A percentile compares a stretch with the other conserved stretches of the same genome.
Evolutionary conservation across 2,888 invertebrate species (phyloP).

Genomic region (Drosophila eohydei): DNA sequence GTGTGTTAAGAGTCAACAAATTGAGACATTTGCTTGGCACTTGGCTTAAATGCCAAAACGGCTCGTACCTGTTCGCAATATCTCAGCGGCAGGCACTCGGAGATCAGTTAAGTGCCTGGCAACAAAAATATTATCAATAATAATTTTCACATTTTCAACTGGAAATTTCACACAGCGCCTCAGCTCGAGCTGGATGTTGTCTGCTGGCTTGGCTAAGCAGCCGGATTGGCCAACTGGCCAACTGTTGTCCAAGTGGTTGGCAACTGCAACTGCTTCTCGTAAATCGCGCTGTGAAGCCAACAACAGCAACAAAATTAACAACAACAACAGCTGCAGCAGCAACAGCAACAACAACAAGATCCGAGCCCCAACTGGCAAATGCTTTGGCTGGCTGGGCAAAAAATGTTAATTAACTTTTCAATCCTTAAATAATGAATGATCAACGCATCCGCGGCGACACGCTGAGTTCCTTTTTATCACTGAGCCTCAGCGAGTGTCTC

Average conservation of each 20-base stretch:
- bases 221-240: slow-evolving; percentile 46
- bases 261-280: slow-evolving; percentile 66
- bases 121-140: slow-evolving; percentile 75
- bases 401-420: slow-evolving; percentile 86
- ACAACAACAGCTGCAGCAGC: slow-evolving; percentile 1
- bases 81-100: slow-evolving; percentile 24
- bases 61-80: slow-evolving; percentile 21
- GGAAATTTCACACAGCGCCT: slow-evolving; percentile 51
- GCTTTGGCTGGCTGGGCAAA: slow-evolving; percentile 73
- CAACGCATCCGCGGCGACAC: slow-evolving; percentile 84
- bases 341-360: background rate
- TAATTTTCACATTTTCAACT: slow-evolving; percentile 67
- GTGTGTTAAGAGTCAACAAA: slow-evolving; percentile 44
- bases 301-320: slow-evolving; percentile 24
- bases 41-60: slow-evolving; percentile 37
- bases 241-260: slow-evolving; percentile 30
- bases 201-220: slow-evolving; percentile 57
- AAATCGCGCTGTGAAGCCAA: slow-evolving; percentile 61
- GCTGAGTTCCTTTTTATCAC: slow-evolving; percentile 84
- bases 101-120: slow-evolving; percentile 58
- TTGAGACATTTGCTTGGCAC: slow-evolving; percentile 56
- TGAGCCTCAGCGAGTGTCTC: slow-evolving; percentile 51
- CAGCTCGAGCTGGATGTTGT: background rate
- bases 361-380: slow-evolving; percentile 31
- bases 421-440: slow-evolving; percentile 85